These are phyloP conservation scores for Sarcophilus harrisii DNA, from an alignment of 2,797 vertebrate species.

Conservation along the genomic window DNA sequence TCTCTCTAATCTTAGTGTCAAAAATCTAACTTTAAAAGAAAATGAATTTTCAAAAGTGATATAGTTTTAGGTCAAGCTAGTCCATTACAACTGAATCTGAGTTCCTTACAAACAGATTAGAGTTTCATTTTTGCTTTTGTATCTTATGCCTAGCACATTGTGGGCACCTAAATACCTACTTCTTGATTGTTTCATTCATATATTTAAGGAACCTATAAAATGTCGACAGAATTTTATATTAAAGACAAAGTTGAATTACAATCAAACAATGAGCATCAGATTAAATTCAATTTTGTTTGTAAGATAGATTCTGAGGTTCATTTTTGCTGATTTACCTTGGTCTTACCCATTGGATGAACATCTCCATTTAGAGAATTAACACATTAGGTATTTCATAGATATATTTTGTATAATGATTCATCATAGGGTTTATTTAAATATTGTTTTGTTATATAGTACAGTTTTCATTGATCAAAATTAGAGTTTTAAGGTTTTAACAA, in stretches of 20 bases:
- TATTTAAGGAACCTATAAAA: background rate
- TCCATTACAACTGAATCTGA: background rate
- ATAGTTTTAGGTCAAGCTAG: background rate
- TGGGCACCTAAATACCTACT: background rate
- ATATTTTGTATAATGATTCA: constrained; percentile 45
- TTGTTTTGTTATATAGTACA: constrained; percentile 50
- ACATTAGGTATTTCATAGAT: constrained; percentile 29
- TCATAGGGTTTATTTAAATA: constrained; percentile 42
- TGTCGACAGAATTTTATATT: background rate
- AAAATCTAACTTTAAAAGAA: background rate
- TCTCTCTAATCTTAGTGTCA: background rate
- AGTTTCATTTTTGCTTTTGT: background rate
- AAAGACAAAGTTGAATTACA: constrained; percentile 27
- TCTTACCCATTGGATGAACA: background rate
- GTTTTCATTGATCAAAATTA: constrained; percentile 45
- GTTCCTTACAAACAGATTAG: background rate
- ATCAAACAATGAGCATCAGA: background rate
- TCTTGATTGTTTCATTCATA: background rate
- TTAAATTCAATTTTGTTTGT: constrained; percentile 9
- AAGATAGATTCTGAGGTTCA: too few species aligned
- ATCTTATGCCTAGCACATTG: background rate
- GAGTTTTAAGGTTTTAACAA: constrained; percentile 51
- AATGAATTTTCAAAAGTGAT: background rate
- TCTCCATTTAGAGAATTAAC: constrained; percentile 17
- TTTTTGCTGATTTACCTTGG: constrained; percentile 11